These are phyloP conservation scores for Erpornis zantholeuca DNA, from an alignment of 2,113 vertebrate species.

Conservation along the genomic window DNA sequence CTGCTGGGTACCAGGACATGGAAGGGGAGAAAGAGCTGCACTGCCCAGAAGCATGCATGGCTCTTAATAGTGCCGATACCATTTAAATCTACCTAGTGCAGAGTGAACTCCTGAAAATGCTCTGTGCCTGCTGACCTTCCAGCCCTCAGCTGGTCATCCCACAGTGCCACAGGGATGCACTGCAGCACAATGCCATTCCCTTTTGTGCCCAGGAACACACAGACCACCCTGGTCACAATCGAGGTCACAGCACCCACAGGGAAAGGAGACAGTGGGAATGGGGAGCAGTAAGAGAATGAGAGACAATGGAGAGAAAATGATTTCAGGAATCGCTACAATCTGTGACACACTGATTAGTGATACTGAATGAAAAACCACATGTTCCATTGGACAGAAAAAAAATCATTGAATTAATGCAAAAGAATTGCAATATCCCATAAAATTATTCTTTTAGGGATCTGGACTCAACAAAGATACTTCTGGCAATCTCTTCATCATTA, in stretches of 20 bases:
- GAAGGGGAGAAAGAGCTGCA: rapidly evolving
- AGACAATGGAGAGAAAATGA: not conserved
- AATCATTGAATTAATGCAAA: not conserved
- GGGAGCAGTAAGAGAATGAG: not conserved
- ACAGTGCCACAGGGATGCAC: not conserved
- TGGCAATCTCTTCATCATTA: not conserved
- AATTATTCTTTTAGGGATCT: not conserved
- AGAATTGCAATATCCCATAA: not conserved
- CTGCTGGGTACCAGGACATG: rapidly evolving
- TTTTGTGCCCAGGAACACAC: not conserved
- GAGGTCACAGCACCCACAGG: not conserved
- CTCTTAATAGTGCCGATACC: not conserved
- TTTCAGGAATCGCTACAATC: not conserved
- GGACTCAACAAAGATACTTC: not conserved
- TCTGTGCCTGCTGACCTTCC: not conserved
- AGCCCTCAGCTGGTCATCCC: not conserved
- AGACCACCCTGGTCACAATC: not conserved
- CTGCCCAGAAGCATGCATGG: not conserved
- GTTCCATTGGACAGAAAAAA: not conserved
- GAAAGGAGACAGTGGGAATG: not conserved
- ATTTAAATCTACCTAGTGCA: rapidly evolving
- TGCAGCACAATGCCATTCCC: not conserved
- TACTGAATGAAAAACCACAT: not conserved
- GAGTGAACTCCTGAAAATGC: not conserved
- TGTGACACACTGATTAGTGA: not conserved